Base-by-base conservation (phyloP, 2,113 vertebrate genomes). In the Eurypyga helias region DNA sequence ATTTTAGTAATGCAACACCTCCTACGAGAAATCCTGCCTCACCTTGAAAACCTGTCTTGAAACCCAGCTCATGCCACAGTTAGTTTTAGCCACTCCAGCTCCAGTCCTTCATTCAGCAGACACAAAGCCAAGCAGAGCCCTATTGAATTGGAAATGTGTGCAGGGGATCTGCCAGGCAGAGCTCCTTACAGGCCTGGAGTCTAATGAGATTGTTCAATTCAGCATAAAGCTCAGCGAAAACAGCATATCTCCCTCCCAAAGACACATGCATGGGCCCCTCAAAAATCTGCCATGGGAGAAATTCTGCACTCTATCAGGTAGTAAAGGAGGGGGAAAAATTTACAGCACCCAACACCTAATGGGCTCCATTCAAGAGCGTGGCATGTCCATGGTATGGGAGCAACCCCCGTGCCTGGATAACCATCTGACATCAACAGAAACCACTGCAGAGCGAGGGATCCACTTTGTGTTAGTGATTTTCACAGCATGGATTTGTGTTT, bases 211-310 rank as follows among this genome's bases (percentile, higher is more conserved):
- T 34, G 34, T 9, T 89, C 78, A 67, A 67, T 54, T 75, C 92
- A 77, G 62, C 90, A 61, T 6, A 69, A 86, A 93, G 52, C 48
- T 38, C 72, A 0, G 60, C 6, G 29, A 60, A 78, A 73, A 23
- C 9, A 43, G n/a, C 76, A 14, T 23, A 8, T 8, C 26, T 6
- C 23, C 6, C 43, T 58, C 36, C 54, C 55, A 41, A 77, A 69
- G 1, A 0, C 41, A 7, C 10, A 17, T 1, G 14, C 19, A 0
- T 1, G 1, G 46, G 72, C 69, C 66, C n/a, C 79, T 31, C 0
- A 1, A 9, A 29, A 11, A 23, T 8, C 66, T 46, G 70, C 45
- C 45, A 4, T 0, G 0, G 45, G 25, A 72, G 41, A 36, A 45
- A 13, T 11, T 33, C 54, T 23, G 51, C 26, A 7, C 54, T 64